Evolutionary conservation across 2,113 vertebrate genomes (phyloP).

Genomic region (Nestor notabilis): DNA sequence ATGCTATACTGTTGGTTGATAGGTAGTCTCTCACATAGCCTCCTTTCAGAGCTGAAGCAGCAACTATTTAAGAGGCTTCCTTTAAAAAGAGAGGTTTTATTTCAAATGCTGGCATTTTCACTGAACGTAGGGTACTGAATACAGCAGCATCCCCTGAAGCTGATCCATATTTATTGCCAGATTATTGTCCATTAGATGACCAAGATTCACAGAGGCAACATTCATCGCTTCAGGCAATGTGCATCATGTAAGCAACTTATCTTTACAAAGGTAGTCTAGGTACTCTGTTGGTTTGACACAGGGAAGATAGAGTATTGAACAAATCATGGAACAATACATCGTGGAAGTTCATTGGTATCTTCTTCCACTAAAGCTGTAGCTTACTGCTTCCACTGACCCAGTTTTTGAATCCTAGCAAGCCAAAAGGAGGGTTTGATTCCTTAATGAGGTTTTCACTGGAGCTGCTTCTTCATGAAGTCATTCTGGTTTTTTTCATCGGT

Average conservation of each 20-base stretch:
- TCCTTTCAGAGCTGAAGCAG: not conserved
- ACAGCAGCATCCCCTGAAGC: not conserved
- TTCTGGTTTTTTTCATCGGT: not conserved
- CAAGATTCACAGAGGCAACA: not conserved
- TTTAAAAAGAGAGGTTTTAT: not conserved
- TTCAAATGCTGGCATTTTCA: not conserved
- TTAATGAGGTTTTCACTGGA: not conserved
- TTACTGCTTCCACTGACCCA: not conserved
- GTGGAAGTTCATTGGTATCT: not conserved
- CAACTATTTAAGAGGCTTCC: not conserved
- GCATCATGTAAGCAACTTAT: not conserved
- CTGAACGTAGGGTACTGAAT: not conserved
- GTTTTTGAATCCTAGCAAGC: not conserved
- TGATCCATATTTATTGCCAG: not conserved
- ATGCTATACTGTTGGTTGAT: not conserved
- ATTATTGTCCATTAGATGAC: not conserved
- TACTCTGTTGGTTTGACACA: not conserved
- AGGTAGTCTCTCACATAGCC: not conserved
- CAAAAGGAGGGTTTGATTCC: not conserved
- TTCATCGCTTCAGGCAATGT: not conserved
- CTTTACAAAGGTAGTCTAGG: not conserved
- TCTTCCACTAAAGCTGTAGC: not conserved
- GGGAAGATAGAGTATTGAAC: not conserved
- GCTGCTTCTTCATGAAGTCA: not conserved
- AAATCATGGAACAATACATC: not conserved